These are phyloP conservation scores for Scaptomyza flava DNA, from an alignment of 2,888 invertebrate genomes.

Conservation along the genomic window DNA sequence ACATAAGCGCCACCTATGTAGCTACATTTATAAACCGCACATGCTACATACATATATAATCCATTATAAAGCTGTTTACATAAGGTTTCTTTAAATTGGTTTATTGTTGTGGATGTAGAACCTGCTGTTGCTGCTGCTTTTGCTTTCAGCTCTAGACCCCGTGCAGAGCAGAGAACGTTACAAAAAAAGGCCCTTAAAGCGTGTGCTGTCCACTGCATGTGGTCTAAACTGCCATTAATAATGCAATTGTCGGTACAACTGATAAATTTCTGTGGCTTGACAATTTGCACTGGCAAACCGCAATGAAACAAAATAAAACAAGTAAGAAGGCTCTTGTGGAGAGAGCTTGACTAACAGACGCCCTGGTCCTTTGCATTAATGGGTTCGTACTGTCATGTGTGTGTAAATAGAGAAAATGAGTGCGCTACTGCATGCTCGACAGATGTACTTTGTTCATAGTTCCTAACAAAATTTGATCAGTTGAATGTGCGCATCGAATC, in stretches of 20 bases:
- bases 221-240: conserved; percentile 71
- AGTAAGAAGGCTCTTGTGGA: not conserved
- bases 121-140: not conserved
- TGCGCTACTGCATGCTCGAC: no score
- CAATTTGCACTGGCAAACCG: conserved; percentile 62
- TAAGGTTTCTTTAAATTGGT: conserved; percentile 79
- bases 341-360: no score
- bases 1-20: not conserved
- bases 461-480: no score
- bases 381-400: no score
- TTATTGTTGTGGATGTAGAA: conserved; percentile 60
- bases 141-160: not conserved
- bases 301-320: conserved; percentile 42
- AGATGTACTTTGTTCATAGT: no score
- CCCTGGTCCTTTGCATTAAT: no score
- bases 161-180: not conserved
- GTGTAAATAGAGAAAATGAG: no score
- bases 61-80: conserved; percentile 73
- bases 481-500: no score
- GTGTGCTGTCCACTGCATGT: conserved; percentile 46
- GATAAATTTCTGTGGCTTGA: conserved; percentile 71
- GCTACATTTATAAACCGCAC: conserved; percentile 15
- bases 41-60: conserved; percentile 60
- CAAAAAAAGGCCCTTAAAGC: conserved; percentile 41
- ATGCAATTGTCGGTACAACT: conserved; percentile 66